Evolutionary conservation across 2,888 invertebrate species (phyloP).

Genomic region (Tuta absoluta): DNA sequence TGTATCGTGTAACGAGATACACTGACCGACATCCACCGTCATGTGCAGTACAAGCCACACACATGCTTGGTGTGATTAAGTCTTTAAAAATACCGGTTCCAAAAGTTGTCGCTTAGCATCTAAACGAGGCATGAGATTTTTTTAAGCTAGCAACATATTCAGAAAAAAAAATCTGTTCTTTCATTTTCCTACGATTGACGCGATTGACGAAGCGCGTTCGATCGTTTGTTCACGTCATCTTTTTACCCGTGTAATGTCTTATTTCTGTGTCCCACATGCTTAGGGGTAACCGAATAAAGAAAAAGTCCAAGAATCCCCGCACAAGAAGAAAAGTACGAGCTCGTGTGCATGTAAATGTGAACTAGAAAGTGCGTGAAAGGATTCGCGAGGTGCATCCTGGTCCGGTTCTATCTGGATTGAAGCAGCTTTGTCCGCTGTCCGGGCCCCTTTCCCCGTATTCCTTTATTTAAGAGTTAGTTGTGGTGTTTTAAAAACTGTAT

Average conservation of each 20-base stretch:
- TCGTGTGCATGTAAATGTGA: slow-evolving; percentile 64
- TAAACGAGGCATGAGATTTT: neutral
- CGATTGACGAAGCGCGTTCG: slow-evolving; percentile 61
- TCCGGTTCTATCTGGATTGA: slow-evolving; percentile 78
- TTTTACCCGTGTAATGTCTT: slow-evolving; percentile 72
- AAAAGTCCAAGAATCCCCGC: slow-evolving; percentile 74
- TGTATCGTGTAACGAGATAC: no score
- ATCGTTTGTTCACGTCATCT: slow-evolving; percentile 77
- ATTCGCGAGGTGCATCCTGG: slow-evolving; percentile 68
- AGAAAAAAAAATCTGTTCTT: slow-evolving; percentile 39
- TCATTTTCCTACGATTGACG: slow-evolving; percentile 57
- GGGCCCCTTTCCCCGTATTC: slow-evolving; percentile 60
- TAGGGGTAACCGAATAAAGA: slow-evolving; percentile 74
- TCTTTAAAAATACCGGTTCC: no score
- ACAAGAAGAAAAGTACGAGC: slow-evolving; percentile 73
- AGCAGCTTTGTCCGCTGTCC: slow-evolving; percentile 68
- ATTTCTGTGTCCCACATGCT: slow-evolving; percentile 77
- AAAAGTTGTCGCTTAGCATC: no score
- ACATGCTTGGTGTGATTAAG: no score
- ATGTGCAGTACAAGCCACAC: no score
- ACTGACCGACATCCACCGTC: no score
- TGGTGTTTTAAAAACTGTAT: slow-evolving; percentile 59
- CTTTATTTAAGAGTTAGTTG: slow-evolving; percentile 60
- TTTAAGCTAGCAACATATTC: slow-evolving; percentile 13
- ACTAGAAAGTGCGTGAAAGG: slow-evolving; percentile 70